These are phyloP conservation scores for Glaucidium brasilianum DNA, from an alignment of 2,113 vertebrate genomes.

Conservation along the genomic window DNA sequence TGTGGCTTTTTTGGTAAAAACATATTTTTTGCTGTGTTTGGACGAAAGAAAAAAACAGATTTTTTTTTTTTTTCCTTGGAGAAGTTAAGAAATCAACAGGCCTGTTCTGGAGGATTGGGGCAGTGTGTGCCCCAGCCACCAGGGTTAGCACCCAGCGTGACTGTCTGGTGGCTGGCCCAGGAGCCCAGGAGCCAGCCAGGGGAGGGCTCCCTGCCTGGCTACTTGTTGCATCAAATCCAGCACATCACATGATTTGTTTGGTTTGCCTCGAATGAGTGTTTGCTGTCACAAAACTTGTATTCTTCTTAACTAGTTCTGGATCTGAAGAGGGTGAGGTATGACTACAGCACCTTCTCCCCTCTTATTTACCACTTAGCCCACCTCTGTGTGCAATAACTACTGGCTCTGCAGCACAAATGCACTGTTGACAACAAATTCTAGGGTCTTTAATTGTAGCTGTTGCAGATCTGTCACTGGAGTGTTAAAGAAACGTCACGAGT, in stretches of 20 bases:
- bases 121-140: not conserved
- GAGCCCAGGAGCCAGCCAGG: accelerated
- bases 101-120: not conserved
- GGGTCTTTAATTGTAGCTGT: slow-evolving; percentile 22
- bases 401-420: not conserved
- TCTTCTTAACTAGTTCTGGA: not conserved
- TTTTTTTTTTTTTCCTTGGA: not conserved
- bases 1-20: not conserved
- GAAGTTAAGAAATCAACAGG: not conserved
- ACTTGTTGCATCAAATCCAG: not conserved
- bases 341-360: not conserved
- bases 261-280: not conserved
- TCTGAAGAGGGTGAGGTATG: not conserved
- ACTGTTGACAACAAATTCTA: not conserved
- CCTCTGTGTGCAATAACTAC: not conserved
- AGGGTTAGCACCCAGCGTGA: not conserved
- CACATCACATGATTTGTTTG: not conserved
- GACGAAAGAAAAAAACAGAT: not conserved
- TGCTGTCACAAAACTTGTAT: not conserved
- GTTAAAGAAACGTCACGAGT: slow-evolving; percentile 3
- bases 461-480: not conserved
- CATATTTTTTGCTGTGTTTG: not conserved
- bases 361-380: not conserved
- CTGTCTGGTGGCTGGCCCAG: not conserved
- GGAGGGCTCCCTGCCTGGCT: not conserved